Conservation (phyloP, 2,113 vertebrate species). For the Saimiri boliviensis region DNA sequence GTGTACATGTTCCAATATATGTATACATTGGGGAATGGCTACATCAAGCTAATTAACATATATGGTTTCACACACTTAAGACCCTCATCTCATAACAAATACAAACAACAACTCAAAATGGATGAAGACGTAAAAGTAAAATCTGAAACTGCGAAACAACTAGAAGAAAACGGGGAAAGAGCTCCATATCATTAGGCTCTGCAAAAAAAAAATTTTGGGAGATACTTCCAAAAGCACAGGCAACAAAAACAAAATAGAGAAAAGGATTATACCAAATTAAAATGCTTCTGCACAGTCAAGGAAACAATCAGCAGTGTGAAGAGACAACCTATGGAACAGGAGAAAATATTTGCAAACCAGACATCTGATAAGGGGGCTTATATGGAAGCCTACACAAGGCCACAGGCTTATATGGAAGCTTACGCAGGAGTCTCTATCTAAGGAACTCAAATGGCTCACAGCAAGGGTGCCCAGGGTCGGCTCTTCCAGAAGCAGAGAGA, state of each 20-base stretch:
- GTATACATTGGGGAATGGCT: neutral
- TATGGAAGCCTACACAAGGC: neutral
- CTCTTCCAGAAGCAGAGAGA: neutral
- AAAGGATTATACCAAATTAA: neutral
- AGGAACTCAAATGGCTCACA: neutral
- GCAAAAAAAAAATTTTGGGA: neutral
- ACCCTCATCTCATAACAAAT: neutral
- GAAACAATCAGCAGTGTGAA: neutral
- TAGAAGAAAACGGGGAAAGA: neutral
- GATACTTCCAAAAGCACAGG: neutral
- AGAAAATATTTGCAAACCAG: neutral
- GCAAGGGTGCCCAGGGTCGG: accelerated
- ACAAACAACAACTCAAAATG: neutral
- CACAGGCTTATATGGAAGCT: too few relatives aligned
- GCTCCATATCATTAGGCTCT: neutral
- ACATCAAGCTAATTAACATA: neutral
- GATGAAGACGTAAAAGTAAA: neutral
- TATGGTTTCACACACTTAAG: neutral
- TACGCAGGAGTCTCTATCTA: neutral
- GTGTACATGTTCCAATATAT: neutral
- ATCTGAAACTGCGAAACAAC: neutral
- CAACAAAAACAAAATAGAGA: neutral
- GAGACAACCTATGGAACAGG: neutral
- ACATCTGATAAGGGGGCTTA: neutral
- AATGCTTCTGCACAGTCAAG: neutral